phyloP scores from a whole-genome alignment of 2,888 invertebrate species.

The Latheticus oryzae region DNA sequence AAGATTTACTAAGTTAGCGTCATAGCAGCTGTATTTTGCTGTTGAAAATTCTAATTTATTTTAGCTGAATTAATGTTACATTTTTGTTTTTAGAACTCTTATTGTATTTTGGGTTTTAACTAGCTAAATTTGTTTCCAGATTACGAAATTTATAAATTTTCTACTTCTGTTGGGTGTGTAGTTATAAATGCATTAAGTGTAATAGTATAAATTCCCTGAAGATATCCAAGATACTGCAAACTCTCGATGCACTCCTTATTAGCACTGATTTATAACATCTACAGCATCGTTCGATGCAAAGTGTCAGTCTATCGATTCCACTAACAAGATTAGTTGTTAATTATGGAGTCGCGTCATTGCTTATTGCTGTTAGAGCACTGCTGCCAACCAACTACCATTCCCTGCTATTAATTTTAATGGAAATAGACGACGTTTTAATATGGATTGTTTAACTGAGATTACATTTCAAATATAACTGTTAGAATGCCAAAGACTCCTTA shows the following conservation, averaged over 20 bases:
- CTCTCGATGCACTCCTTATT: conserved; percentile 37
- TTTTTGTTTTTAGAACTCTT: no score
- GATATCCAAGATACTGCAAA: no score
- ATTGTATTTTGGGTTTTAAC: no score
- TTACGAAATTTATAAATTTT: no score
- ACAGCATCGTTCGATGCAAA: conserved; percentile 41
- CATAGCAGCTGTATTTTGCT: no score
- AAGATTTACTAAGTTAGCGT: no score
- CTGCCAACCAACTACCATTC: conserved; percentile 39
- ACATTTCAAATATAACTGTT: conserved; percentile 9
- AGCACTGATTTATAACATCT: conserved; percentile 37
- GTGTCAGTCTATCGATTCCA: conserved; percentile 43
- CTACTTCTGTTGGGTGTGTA: no score
- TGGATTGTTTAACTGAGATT: conserved; percentile 32
- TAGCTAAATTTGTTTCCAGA: no score
- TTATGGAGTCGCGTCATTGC: conserved; percentile 45
- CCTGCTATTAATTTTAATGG: conserved; percentile 42
- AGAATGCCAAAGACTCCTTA: conserved; percentile 8
- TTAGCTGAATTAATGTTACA: no score
- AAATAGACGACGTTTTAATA: conserved; percentile 40
- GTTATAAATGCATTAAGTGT: no score
- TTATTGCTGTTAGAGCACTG: conserved; percentile 34
- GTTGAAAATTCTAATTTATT: no score
- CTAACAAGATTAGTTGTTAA: conserved; percentile 44
- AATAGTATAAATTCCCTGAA: no score